Evolutionary conservation across 1,140 invertebrate species (phyloP).

Genomic region (Euura saliciscinereae): DNA sequence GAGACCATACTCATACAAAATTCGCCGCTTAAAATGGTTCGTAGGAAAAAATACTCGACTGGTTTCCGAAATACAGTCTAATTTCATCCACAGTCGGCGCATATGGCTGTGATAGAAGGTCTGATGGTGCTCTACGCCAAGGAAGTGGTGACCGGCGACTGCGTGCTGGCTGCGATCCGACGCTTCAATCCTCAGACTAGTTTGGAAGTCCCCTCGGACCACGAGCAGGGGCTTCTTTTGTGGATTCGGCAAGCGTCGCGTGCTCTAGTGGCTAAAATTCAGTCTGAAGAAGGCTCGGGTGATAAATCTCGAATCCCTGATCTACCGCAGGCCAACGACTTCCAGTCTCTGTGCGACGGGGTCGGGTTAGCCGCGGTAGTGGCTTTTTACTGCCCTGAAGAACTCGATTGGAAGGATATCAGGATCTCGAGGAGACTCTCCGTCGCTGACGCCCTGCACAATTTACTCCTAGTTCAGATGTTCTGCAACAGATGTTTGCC

Average conservation of each 20-base stretch:
- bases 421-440: conserved; percentile 74
- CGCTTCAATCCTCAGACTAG: conserved; percentile 64
- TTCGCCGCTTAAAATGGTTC: conserved; percentile 92
- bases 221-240: conserved; percentile 86
- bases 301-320: conserved; percentile 57
- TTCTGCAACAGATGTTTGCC: conserved; percentile 88
- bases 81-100: conserved; percentile 77
- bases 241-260: conserved; percentile 90
- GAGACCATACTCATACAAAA: conserved; percentile 96
- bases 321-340: conserved; percentile 56
- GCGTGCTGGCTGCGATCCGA: conserved; percentile 84
- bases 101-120: conserved; percentile 96
- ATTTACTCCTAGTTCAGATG: conserved; percentile 86
- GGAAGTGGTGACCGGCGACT: conserved; percentile 89
- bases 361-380: conserved; percentile 87
- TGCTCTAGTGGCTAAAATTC: conserved; percentile 72
- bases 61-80: background rate
- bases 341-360: conserved; percentile 82
- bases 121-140: conserved; percentile 95
- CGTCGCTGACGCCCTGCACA: conserved; percentile 91
- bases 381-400: conserved; percentile 92
- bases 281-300: conserved; percentile 47
- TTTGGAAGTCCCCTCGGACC: conserved; percentile 66
- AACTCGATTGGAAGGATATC: conserved; percentile 77
- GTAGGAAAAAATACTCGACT: conserved; percentile 30